phyloP scores from a whole-genome alignment of 2,888 invertebrate genomes.

The Xiphydria camelus region DNA sequence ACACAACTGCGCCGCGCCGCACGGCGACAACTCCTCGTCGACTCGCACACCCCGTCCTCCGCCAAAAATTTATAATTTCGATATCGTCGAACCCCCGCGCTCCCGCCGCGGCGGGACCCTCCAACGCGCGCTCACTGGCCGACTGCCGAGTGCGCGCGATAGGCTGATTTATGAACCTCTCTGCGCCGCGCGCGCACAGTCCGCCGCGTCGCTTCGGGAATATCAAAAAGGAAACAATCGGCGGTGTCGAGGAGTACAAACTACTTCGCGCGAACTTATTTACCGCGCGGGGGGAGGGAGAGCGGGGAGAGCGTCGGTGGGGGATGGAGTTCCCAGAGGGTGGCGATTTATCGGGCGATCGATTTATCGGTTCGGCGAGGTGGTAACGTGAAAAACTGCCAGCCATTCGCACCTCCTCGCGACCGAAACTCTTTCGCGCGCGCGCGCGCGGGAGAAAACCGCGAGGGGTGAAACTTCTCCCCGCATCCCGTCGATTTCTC shows the following conservation, averaged over 20 bases:
- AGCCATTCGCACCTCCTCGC: too few species aligned
- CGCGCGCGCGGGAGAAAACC: too few species aligned
- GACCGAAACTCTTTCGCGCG: conserved; percentile 10
- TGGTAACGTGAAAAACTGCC: too few species aligned
- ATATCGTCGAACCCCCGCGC: neutral
- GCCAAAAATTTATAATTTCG: too few species aligned
- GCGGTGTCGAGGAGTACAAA: conserved; percentile 31
- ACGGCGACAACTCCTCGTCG: too few species aligned
- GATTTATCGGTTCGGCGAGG: conserved; percentile 15
- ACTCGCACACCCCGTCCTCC: conserved; percentile 7
- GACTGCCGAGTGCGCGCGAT: conserved; percentile 42
- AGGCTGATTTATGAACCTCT: conserved; percentile 41
- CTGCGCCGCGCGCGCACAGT: neutral
- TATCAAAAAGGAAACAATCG: conserved; percentile 33
- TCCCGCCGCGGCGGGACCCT: conserved; percentile 10
- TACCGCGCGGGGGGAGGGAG: too few species aligned
- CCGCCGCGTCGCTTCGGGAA: conserved; percentile 32
- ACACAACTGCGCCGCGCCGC: too few species aligned
- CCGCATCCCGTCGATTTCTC: too few species aligned
- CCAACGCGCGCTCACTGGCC: conserved; percentile 43
- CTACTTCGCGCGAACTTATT: conserved; percentile 26
- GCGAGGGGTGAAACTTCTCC: too few species aligned
- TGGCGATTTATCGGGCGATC: conserved; percentile 22
- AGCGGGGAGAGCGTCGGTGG: too few species aligned
- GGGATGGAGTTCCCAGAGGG: too few species aligned